A percentile compares a stretch with the other conserved stretches of the same genome.
phyloP scores from a whole-genome alignment of 2,888 invertebrate species.

The Amblyteles armatorius region DNA sequence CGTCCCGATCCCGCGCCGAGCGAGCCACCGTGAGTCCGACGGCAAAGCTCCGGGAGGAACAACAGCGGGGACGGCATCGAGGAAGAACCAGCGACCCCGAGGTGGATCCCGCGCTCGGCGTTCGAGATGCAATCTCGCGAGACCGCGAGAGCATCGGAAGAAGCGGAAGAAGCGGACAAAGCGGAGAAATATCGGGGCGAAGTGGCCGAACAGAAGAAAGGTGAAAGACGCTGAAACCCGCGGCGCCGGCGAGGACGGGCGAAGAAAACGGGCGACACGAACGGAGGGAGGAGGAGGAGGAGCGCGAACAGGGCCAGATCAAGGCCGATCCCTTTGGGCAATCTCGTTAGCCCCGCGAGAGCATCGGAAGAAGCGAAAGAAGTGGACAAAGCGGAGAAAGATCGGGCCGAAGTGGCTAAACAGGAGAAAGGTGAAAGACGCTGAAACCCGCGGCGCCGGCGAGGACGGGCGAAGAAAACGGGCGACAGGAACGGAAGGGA shows the following conservation, averaged over 20 bases:
- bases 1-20: conserved; percentile 15
- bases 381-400: neutral
- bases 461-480: conserved; percentile 61
- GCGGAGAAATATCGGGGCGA: conserved; percentile 22
- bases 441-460: conserved; percentile 3
- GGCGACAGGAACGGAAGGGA: conserved; percentile 65
- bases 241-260: conserved; percentile 36
- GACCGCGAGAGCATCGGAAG: conserved; percentile 64
- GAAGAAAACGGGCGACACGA: conserved; percentile 65
- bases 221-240: conserved; percentile 37
- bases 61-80: conserved; percentile 16
- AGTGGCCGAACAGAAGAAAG: conserved; percentile 12
- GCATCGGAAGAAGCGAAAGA: conserved; percentile 69
- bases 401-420: conserved; percentile 41
- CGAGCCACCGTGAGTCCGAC: conserved; percentile 20
- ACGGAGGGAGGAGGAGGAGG: conserved; percentile 62
- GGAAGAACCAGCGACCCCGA: conserved; percentile 58
- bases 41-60: conserved; percentile 26
- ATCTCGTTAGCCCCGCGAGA: conserved; percentile 77
- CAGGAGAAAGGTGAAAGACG: conserved; percentile 37
- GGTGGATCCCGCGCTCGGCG: conserved; percentile 63
- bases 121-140: conserved; percentile 70
- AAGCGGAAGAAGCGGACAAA: conserved; percentile 58
- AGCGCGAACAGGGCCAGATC: conserved; percentile 63
- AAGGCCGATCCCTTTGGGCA: conserved; percentile 76